These are phyloP conservation scores for Hemithea aestivaria DNA, from an alignment of 2,888 invertebrate genomes.

Conservation along the genomic window DNA sequence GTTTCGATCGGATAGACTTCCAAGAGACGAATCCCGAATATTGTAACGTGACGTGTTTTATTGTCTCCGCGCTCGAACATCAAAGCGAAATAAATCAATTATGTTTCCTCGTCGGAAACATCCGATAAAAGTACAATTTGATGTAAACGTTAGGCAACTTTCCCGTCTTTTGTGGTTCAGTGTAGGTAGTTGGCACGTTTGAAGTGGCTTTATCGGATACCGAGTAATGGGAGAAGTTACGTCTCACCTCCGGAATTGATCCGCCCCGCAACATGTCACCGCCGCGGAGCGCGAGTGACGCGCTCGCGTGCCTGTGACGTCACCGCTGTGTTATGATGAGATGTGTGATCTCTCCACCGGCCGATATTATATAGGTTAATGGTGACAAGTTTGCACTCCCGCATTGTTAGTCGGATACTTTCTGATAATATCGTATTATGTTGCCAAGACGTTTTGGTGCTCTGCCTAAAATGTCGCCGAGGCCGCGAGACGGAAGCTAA, in stretches of 20 bases:
- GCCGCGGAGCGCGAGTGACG: too few relatives aligned
- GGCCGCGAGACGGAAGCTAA: background rate
- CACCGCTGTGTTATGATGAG: too few relatives aligned
- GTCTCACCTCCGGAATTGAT: background rate
- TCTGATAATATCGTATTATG: conserved; percentile 4
- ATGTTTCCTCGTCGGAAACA: conserved; percentile 13
- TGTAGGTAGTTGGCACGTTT: conserved; percentile 16
- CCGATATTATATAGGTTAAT: conserved; percentile 25
- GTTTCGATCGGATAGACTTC: background rate
- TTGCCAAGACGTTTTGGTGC: conserved; percentile 10
- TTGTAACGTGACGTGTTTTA: conserved; percentile 6
- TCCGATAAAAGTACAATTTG: conserved; percentile 14
- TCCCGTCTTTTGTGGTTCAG: conserved; percentile 16
- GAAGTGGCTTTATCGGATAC: conserved; percentile 12
- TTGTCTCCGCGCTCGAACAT: conserved; percentile 14
- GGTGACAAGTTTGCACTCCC: conserved; percentile 23
- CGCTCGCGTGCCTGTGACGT: too few relatives aligned
- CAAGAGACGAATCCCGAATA: conserved; percentile 3
- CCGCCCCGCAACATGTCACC: too few relatives aligned
- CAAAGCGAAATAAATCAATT: conserved; percentile 20
- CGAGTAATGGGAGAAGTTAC: conserved; percentile 8
- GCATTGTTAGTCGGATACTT: conserved; percentile 14
- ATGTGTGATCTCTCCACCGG: conserved; percentile 17
- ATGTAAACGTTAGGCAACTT: conserved; percentile 9
- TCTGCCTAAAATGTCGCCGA: conserved; percentile 5